Evolutionary conservation across 2,888 invertebrate genomes (phyloP).

Genomic region (Choristoneura rosaceana): DNA sequence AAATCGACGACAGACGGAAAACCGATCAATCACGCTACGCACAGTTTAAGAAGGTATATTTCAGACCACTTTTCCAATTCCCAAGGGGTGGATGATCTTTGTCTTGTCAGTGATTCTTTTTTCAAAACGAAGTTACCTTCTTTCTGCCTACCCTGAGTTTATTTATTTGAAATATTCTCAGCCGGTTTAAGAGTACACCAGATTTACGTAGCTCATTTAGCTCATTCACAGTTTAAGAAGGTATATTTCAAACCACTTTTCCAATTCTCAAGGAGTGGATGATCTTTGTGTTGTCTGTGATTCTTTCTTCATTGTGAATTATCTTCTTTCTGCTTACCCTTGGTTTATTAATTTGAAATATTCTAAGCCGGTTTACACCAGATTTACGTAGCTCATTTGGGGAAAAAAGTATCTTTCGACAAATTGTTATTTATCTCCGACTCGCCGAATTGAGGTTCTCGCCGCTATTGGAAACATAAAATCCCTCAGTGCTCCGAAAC

Average conservation of each 20-base stretch:
- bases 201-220: slow-evolving; percentile 27
- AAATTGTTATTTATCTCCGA: slow-evolving; percentile 35
- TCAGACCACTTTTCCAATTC: neutral
- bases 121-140: neutral
- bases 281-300: neutral
- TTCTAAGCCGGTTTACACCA: slow-evolving; percentile 3
- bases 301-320: neutral
- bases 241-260: neutral
- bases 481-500: slow-evolving; percentile 23
- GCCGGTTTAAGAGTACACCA: neutral
- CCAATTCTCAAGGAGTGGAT: neutral
- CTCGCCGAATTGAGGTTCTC: slow-evolving; percentile 25
- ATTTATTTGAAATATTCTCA: neutral
- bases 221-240: neutral
- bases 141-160: neutral
- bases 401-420: slow-evolving; percentile 27
- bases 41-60: slow-evolving; percentile 4
- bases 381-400: slow-evolving; percentile 27
- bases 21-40: slow-evolving; percentile 35
- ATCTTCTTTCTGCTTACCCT: neutral
- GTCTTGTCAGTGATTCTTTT: neutral
- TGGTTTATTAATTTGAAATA: neutral
- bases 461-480: slow-evolving; percentile 33
- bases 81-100: neutral
- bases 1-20: slow-evolving; percentile 18